Evolutionary conservation across 2,797 vertebrate genomes (phyloP).

Genomic region (Erpetoichthys calabaricus): DNA sequence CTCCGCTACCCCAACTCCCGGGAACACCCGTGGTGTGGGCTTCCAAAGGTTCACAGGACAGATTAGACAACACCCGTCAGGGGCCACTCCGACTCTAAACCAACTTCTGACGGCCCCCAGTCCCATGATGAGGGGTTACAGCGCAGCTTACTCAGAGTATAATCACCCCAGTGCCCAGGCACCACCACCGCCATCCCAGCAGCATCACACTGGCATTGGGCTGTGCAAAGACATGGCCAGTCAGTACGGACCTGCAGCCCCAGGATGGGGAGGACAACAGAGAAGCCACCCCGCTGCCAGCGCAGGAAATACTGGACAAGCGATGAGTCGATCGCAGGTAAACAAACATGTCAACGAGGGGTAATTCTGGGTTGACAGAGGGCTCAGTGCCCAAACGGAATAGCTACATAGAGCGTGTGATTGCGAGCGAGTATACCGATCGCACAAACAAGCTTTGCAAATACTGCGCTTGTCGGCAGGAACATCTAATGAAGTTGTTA

Average conservation of each 20-base stretch:
- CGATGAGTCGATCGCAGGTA: constrained; percentile 68
- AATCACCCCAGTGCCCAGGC: constrained; percentile 49
- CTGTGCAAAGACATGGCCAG: constrained; percentile 67
- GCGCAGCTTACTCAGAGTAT: constrained; percentile 72
- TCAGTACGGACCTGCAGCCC: constrained; percentile 60
- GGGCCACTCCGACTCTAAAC: constrained; percentile 84
- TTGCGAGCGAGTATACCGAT: too few relatives aligned
- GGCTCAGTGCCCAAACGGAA: too few relatives aligned
- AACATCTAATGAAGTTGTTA: too few relatives aligned
- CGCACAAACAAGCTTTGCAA: too few relatives aligned
- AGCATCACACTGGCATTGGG: constrained; percentile 51
- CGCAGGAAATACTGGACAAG: constrained; percentile 60
- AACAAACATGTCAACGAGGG: constrained; percentile 10
- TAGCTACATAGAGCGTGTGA: too few relatives aligned
- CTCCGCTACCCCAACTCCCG: constrained; percentile 47
- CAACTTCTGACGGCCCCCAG: constrained; percentile 85
- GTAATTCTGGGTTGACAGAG: too few relatives aligned
- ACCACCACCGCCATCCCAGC: constrained; percentile 41
- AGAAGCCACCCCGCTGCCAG: constrained; percentile 69
- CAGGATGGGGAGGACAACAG: constrained; percentile 73
- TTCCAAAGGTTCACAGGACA: constrained; percentile 77
- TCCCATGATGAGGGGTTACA: constrained; percentile 84
- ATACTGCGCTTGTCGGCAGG: too few relatives aligned
- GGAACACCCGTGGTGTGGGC: constrained; percentile 34
- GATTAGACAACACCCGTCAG: constrained; percentile 67